These are phyloP conservation scores for Diorhabda elongata DNA, from an alignment of 1,140 invertebrate species.

Conservation along the genomic window DNA sequence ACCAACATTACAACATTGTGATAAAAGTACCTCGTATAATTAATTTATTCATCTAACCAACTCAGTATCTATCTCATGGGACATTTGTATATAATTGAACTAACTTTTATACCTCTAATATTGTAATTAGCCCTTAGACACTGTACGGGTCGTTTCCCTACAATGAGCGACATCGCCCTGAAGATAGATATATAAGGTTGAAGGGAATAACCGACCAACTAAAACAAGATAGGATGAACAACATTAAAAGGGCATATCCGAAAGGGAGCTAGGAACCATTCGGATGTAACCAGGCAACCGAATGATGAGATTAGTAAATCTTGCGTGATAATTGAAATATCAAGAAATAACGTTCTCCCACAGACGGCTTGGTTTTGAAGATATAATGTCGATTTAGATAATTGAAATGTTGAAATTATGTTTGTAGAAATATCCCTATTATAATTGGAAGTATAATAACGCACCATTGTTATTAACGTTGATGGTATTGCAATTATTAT, in stretches of 20 bases:
- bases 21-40: no score
- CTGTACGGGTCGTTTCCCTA: neutral
- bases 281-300: conserved; percentile 28
- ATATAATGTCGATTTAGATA: conserved; percentile 12
- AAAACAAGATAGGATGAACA: neutral
- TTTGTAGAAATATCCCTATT: no score
- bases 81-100: no score
- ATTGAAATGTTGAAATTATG: conserved; percentile 12
- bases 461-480: no score
- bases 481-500: no score
- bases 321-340: conserved; percentile 40
- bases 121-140: neutral
- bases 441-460: no score
- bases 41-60: no score
- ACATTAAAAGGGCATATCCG: neutral
- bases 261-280: neutral
- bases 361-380: conserved; percentile 5
- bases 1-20: no score
- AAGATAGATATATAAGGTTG: no score
- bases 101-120: neutral
- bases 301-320: conserved; percentile 38
- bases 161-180: neutral
- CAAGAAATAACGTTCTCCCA: conserved; percentile 23
- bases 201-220: neutral
- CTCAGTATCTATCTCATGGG: no score